A percentile compares a stretch with the other conserved stretches of the same genome.
Evolutionary conservation across 2,113 vertebrate genomes (phyloP).

Genomic region (Caretta caretta): DNA sequence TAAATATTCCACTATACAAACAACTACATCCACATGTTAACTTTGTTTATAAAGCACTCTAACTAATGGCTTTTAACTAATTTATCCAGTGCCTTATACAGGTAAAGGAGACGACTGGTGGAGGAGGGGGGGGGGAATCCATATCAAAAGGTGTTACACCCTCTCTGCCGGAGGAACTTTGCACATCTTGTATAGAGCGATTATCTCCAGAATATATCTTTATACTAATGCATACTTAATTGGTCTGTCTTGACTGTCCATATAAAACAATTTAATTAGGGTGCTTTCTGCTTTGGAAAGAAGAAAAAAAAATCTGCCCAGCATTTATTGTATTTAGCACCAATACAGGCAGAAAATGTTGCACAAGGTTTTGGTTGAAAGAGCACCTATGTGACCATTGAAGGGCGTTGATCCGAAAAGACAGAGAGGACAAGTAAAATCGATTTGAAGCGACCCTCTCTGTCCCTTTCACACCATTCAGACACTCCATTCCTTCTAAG

Average conservation of each 20-base stretch:
- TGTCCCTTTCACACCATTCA: constrained; percentile 90
- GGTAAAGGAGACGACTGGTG: constrained; percentile 57
- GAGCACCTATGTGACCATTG: constrained; percentile 89
- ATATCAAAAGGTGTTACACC: constrained; percentile 61
- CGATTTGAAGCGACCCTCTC: constrained; percentile 90
- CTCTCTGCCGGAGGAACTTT: constrained; percentile 60
- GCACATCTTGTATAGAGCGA: constrained; percentile 72
- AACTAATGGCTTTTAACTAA: constrained; percentile 74
- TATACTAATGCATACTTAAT: constrained; percentile 85
- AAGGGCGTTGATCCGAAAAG: constrained; percentile 91
- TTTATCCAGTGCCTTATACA: constrained; percentile 64
- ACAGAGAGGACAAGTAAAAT: constrained; percentile 90
- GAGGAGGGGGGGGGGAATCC: constrained; percentile 51
- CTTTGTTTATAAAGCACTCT: constrained; percentile 74
- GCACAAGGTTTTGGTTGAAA: constrained; percentile 90
- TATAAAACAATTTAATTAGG: constrained; percentile 89
- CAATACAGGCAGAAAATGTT: constrained; percentile 89
- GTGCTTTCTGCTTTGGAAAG: constrained; percentile 80
- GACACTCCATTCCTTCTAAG: constrained; percentile 85
- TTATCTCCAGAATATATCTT: constrained; percentile 83
- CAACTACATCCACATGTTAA: constrained; percentile 75
- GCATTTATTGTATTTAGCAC: constrained; percentile 87
- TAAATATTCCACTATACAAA: constrained; percentile 27
- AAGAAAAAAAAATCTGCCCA: constrained; percentile 78
- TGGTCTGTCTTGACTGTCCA: constrained; percentile 81